phyloP scores from a whole-genome alignment of 2,797 vertebrate genomes.

The Paramormyrops hopkinsi region DNA sequence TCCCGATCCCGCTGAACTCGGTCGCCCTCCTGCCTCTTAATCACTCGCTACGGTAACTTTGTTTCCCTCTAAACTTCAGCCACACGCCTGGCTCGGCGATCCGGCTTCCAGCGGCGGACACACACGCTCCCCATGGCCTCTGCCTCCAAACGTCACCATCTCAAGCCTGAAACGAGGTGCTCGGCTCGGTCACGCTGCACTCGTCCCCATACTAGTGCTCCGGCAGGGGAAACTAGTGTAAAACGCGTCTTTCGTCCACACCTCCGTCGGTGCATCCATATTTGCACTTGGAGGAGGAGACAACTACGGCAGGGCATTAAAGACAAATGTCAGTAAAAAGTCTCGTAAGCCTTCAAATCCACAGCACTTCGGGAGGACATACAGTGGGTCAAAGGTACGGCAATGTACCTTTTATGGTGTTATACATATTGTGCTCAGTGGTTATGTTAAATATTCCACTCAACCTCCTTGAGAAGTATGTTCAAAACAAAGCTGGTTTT shows the following conservation, averaged over 20 bases:
- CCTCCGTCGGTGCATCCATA: background rate
- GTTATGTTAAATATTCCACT: background rate
- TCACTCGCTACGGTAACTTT: background rate
- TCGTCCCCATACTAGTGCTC: background rate
- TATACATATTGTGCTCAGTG: background rate
- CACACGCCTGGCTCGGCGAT: background rate
- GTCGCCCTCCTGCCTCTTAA: background rate
- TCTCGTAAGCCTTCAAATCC: background rate
- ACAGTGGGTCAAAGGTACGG: background rate
- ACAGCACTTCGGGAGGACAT: background rate
- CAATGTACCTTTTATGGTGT: background rate
- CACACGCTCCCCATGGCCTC: background rate
- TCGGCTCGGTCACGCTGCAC: background rate
- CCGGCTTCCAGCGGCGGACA: background rate
- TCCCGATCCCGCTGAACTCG: background rate
- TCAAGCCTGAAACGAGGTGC: background rate
- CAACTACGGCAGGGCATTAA: background rate
- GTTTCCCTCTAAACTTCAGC: background rate
- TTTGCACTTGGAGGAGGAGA: constrained; percentile 3
- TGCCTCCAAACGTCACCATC: background rate
- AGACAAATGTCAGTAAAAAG: constrained; percentile 5
- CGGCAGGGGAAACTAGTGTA: background rate
- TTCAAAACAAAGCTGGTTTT: background rate
- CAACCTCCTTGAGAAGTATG: background rate
- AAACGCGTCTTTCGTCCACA: background rate